These are phyloP conservation scores for Rousettus leschenaultii DNA, from an alignment of 2,113 vertebrate species.

Conservation along the genomic window DNA sequence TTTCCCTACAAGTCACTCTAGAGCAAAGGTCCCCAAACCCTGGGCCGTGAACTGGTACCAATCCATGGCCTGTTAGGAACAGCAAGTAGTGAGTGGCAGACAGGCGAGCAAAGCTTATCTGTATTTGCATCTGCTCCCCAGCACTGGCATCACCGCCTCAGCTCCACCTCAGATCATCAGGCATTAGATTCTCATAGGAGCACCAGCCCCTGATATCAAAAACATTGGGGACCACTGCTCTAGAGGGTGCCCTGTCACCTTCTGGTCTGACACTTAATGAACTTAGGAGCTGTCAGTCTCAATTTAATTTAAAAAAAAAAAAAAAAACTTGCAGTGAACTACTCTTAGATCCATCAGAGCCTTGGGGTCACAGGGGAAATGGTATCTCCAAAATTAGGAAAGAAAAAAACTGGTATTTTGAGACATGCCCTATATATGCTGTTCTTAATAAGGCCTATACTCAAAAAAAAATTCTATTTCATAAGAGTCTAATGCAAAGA, in stretches of 20 bases:
- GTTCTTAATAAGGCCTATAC: background rate
- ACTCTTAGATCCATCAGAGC: background rate
- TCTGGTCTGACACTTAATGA: background rate
- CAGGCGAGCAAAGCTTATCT: too few relatives aligned
- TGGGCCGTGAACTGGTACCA: too few relatives aligned
- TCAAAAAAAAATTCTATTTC: background rate
- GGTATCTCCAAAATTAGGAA: background rate
- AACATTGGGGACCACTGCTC: background rate
- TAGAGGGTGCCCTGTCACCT: background rate
- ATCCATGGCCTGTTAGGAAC: too few relatives aligned
- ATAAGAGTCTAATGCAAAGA: background rate
- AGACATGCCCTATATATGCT: background rate
- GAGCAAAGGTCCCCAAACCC: too few relatives aligned
- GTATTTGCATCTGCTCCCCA: too few relatives aligned
- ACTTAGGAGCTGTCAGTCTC: background rate
- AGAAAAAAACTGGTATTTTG: background rate
- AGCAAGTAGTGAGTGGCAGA: too few relatives aligned
- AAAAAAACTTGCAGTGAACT: background rate
- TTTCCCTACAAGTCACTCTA: background rate
- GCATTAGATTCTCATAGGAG: too few relatives aligned
- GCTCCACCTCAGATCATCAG: too few relatives aligned
- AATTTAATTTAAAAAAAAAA: background rate
- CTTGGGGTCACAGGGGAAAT: background rate
- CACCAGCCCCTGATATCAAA: too few relatives aligned
- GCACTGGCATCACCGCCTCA: too few relatives aligned